phyloP scores from a whole-genome alignment of 2,113 vertebrate species.

The Oncorhynchus nerka region DNA sequence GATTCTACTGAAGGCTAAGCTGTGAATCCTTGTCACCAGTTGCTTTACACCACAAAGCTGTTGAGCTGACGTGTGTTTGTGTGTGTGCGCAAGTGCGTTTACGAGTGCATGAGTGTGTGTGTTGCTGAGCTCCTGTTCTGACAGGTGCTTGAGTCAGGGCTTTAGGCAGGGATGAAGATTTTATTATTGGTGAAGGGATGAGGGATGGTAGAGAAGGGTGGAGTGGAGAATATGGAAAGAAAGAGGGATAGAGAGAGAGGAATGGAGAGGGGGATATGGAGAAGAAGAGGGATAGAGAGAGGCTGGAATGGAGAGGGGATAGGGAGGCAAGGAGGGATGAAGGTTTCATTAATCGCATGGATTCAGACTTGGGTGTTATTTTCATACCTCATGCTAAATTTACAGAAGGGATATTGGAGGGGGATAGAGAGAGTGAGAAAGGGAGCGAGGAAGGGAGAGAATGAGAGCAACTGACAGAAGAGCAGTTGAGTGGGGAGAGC shows the following conservation, averaged over 20 bases:
- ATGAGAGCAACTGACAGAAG: not conserved
- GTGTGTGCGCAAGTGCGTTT: slow-evolving; percentile 13
- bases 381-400: slow-evolving; percentile 5
- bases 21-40: slow-evolving; percentile 20
- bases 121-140: slow-evolving; percentile 63
- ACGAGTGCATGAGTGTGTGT: slow-evolving; percentile 10
- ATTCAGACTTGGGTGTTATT: slow-evolving; percentile 6
- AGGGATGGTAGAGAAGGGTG: slow-evolving; percentile 32
- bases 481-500: not conserved
- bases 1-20: not conserved
- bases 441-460: not conserved
- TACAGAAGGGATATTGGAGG: not conserved
- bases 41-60: slow-evolving; percentile 34
- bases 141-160: slow-evolving; percentile 67
- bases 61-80: slow-evolving; percentile 32
- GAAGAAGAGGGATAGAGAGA: too few species aligned
- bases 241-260: not conserved
- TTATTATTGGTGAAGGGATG: slow-evolving; percentile 55
- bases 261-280: not conserved
- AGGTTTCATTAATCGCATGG: slow-evolving; percentile 25
- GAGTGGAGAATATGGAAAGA: slow-evolving; percentile 6
- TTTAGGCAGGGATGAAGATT: slow-evolving; percentile 57
- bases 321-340: slow-evolving; percentile 35
- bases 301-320: too few species aligned
- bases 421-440: not conserved